Conservation (phyloP, 1,140 invertebrate genomes). For the Anastrepha ludens region DNA sequence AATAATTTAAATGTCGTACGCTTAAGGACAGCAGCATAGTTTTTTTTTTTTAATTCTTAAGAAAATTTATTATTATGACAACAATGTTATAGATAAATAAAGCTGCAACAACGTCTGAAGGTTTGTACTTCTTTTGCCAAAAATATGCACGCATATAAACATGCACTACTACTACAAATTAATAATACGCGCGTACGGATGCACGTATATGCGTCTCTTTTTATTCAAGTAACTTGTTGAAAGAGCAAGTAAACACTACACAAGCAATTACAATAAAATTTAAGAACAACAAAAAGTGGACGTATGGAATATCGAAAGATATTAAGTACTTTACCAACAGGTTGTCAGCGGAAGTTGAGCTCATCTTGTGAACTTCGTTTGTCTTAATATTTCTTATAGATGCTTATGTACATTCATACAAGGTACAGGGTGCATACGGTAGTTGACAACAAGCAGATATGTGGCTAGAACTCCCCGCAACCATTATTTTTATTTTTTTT, state of each 20-base stretch:
- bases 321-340: neutral
- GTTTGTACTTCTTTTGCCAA: neutral
- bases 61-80: no score
- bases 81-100: neutral
- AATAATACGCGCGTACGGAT: neutral
- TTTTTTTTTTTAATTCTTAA: no score
- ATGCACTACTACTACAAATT: neutral
- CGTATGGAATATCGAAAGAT: neutral
- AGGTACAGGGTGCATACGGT: no score
- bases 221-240: neutral
- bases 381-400: neutral
- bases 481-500: no score
- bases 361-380: constrained; percentile 13
- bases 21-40: no score
- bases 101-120: neutral
- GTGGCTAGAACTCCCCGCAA: no score
- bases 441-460: no score
- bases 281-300: neutral
- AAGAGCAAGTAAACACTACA: neutral
- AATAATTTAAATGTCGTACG: no score
- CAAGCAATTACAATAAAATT: neutral
- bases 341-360: constrained; percentile 39
- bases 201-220: neutral
- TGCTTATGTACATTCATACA: neutral
- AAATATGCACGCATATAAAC: neutral